Percentiles rank a stretch among this genome's conserved stretches.
Evolutionary conservation across 2,888 invertebrate genomes (phyloP).

Genomic region (Xestia ashworthii): DNA sequence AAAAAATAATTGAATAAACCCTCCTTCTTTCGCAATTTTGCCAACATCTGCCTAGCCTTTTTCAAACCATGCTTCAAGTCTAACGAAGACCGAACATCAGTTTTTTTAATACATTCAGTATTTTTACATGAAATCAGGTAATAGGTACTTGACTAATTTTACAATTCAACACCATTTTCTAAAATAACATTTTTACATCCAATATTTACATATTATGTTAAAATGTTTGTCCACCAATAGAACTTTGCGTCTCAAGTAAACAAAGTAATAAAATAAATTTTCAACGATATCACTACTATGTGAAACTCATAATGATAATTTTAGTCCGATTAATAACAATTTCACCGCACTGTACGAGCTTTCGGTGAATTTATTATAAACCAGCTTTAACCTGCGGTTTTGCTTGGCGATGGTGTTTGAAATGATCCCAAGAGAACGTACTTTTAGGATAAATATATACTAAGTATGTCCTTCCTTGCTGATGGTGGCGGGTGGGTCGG

Average conservation of each 20-base stretch:
- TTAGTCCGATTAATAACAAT: conserved; percentile 55
- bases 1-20: background rate
- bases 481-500: no score
- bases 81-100: no score
- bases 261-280: conserved; percentile 58
- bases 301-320: conserved; percentile 52
- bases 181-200: background rate
- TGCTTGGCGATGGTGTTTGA: background rate
- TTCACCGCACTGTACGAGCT: conserved; percentile 19
- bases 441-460: background rate
- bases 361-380: conserved; percentile 30
- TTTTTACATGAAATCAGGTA: no score
- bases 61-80: no score
- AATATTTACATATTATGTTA: background rate
- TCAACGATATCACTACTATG: conserved; percentile 33
- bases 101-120: no score
- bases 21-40: background rate
- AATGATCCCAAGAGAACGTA: background rate
- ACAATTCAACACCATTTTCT: no score
- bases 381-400: background rate
- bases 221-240: conserved; percentile 19
- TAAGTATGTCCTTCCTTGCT: no score
- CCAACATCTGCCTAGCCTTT: no score
- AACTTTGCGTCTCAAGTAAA: conserved; percentile 53
- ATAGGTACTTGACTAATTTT: no score